Percentiles rank a stretch among this genome's conserved stretches.
Evolutionary conservation across 1,140 invertebrate genomes (phyloP).

Genomic region (Hylyphantes graminicola): DNA sequence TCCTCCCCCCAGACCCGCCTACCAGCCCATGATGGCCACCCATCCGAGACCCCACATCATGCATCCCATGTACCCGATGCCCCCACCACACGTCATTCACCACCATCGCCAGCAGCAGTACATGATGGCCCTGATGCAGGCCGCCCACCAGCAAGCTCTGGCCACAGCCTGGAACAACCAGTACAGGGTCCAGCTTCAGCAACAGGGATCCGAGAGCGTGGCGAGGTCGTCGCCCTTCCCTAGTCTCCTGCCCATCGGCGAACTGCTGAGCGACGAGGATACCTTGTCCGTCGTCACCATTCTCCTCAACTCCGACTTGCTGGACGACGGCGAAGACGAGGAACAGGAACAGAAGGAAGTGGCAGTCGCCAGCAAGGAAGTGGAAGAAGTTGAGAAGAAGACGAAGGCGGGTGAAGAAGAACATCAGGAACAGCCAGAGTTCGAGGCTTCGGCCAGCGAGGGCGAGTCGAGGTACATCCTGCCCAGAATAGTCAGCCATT

Average conservation of each 20-base stretch:
- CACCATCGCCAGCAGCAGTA: slow-evolving; percentile 11
- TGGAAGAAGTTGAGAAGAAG: slow-evolving; percentile 17
- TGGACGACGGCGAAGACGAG: slow-evolving; percentile 23
- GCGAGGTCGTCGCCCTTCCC: background rate
- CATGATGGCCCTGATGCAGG: slow-evolving; percentile 3
- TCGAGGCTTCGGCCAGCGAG: slow-evolving; percentile 21
- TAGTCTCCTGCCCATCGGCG: background rate
- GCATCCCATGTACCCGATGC: background rate
- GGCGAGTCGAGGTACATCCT: slow-evolving; percentile 32
- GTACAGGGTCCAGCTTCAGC: background rate
- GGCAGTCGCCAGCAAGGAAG: background rate
- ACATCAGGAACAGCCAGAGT: background rate
- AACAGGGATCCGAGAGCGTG: slow-evolving; percentile 3
- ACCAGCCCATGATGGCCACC: background rate
- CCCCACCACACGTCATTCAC: background rate
- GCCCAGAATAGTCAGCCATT: slow-evolving; percentile 26
- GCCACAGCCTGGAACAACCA: slow-evolving; percentile 13
- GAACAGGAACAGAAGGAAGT: background rate
- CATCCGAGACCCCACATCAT: background rate
- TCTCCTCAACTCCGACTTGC: background rate
- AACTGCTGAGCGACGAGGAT: slow-evolving; percentile 19
- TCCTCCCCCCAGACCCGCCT: background rate
- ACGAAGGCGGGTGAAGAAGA: background rate
- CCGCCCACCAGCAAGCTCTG: slow-evolving; percentile 6
- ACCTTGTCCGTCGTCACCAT: slow-evolving; percentile 22